Percentiles rank a stretch among this genome's conserved stretches.
These are phyloP conservation scores for Drosophila nebulosa DNA, from an alignment of 1,140 invertebrate species.

Conservation along the genomic window DNA sequence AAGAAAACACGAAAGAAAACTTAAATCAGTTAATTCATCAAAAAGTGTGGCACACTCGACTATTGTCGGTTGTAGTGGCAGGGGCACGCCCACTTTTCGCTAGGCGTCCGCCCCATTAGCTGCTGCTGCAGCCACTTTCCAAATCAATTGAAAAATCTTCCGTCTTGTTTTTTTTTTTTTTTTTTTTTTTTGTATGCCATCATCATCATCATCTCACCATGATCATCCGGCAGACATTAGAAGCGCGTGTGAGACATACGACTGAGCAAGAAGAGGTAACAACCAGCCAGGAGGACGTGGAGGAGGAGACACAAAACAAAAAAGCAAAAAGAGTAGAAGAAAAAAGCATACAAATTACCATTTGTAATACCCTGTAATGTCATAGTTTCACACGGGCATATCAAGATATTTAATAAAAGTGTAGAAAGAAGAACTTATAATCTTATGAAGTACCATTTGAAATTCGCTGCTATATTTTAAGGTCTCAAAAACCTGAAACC, in stretches of 20 bases:
- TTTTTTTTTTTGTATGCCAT: conserved; percentile 61
- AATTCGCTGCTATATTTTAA: too few species aligned
- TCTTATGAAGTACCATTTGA: too few species aligned
- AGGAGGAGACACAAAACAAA: conserved; percentile 34
- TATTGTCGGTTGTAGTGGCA: conserved; percentile 39
- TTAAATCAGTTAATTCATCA: conserved; percentile 66
- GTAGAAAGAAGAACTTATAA: too few species aligned
- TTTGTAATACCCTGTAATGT: conserved; percentile 17
- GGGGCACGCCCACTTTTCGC: conserved; percentile 56
- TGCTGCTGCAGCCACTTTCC: conserved; percentile 54
- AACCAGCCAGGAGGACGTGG: not conserved
- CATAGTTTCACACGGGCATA: not conserved
- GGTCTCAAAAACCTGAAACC: too few species aligned
- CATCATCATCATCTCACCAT: conserved; percentile 43
- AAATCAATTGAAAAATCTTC: conserved; percentile 67
- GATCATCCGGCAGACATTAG: conserved; percentile 63
- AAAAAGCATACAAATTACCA: conserved; percentile 73
- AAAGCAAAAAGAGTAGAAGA: not conserved
- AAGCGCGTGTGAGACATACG: conserved; percentile 69
- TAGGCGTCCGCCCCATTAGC: conserved; percentile 41
- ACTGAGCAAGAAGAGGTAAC: conserved; percentile 45
- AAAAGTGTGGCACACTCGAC: conserved; percentile 69
- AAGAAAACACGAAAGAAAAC: conserved; percentile 17
- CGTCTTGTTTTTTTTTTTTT: conserved; percentile 11
- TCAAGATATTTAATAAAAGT: not conserved